A percentile compares a stretch with the other conserved stretches of the same genome.
Evolutionary conservation across 2,113 vertebrate genomes (phyloP).

Genomic region (Apteryx owenii): DNA sequence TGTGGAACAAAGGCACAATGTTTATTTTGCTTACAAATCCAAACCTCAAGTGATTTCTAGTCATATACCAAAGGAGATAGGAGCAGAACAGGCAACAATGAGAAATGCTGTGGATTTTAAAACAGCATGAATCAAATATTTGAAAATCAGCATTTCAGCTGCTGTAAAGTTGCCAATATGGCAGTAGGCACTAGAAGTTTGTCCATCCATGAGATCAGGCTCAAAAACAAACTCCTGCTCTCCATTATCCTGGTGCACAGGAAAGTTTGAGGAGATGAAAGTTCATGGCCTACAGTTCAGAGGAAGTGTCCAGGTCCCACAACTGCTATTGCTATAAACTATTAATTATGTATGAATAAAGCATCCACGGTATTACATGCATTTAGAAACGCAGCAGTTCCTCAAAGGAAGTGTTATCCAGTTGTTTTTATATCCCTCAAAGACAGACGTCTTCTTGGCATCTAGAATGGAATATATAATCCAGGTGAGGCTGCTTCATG

Average conservation of each 20-base stretch:
- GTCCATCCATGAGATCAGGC: not conserved
- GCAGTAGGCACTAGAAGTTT: not conserved
- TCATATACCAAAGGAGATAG: not conserved
- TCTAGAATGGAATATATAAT: not conserved
- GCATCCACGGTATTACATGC: not conserved
- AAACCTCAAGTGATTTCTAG: not conserved
- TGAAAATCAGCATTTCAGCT: not conserved
- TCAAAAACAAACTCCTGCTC: not conserved
- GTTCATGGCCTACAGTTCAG: not conserved
- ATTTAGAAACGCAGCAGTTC: not conserved
- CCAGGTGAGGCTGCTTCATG: not conserved
- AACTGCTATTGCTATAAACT: not conserved
- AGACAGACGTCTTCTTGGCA: not conserved
- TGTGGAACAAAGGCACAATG: not conserved
- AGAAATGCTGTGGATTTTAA: not conserved
- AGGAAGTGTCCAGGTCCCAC: not conserved
- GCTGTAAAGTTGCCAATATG: not conserved
- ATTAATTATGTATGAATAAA: not conserved
- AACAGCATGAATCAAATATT: not conserved
- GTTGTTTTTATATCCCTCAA: not conserved
- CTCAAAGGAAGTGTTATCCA: not conserved
- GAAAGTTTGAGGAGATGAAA: not conserved
- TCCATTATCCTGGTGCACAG: not conserved
- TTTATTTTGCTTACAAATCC: not conserved
- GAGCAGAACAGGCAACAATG: not conserved